Evolutionary conservation across 2,888 invertebrate species (phyloP).

Genomic region (Hemicrepidius hirtus): DNA sequence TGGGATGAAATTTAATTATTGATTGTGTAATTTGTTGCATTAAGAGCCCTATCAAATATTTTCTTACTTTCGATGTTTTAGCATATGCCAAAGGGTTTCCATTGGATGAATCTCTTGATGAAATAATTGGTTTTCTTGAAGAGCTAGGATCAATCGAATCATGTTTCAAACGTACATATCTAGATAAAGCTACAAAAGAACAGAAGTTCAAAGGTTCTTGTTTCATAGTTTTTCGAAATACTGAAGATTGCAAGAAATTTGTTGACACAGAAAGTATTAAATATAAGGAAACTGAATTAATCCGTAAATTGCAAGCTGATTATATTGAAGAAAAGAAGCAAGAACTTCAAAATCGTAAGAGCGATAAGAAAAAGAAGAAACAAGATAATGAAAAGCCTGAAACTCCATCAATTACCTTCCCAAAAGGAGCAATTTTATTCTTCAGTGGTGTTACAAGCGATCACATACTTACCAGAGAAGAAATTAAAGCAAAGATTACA

Average conservation of each 20-base stretch:
- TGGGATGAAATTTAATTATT: neutral
- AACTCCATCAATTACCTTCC: constrained; percentile 74
- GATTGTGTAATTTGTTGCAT: too few relatives aligned
- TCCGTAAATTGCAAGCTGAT: constrained; percentile 82
- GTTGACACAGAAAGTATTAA: constrained; percentile 77
- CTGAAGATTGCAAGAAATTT: constrained; percentile 88
- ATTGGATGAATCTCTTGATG: constrained; percentile 78
- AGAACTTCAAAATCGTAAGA: constrained; percentile 76
- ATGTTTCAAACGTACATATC: constrained; percentile 77
- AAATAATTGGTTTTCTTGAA: constrained; percentile 83
- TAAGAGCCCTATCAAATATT: too few relatives aligned
- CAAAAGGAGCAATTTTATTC: constrained; percentile 84
- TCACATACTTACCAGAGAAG: constrained; percentile 78
- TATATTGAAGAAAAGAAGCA: constrained; percentile 81
- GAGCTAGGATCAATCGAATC: constrained; percentile 79
- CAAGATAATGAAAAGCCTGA: constrained; percentile 69
- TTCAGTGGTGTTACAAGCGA: constrained; percentile 79
- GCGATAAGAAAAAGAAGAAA: constrained; percentile 76
- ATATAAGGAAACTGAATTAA: constrained; percentile 81
- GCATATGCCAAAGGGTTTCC: constrained; percentile 93
- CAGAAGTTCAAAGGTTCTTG: constrained; percentile 93
- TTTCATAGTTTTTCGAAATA: constrained; percentile 88
- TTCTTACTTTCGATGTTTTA: too few relatives aligned
- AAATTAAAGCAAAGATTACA: constrained; percentile 82
- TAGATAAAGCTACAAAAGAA: constrained; percentile 79